Evolutionary conservation across 2,113 vertebrate species (phyloP).

Genomic region (Neodon shergylaensis): DNA sequence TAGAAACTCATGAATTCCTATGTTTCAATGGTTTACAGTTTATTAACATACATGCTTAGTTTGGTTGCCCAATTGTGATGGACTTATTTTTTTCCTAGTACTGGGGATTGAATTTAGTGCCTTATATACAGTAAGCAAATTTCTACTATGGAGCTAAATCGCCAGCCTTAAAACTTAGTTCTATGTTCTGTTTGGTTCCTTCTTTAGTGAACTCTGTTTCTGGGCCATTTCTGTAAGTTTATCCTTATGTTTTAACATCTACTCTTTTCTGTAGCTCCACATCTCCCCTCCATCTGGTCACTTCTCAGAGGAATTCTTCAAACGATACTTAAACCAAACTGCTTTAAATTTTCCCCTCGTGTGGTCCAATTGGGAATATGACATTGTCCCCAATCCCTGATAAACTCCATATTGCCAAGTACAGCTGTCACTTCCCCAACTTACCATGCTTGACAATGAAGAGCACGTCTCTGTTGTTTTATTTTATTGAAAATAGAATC

Average conservation of each 20-base stretch:
- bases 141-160: not conserved
- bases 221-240: not conserved
- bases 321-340: not conserved
- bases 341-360: not conserved
- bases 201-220: not conserved
- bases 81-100: not conserved
- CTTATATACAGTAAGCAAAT: not conserved
- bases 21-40: conserved; percentile 22
- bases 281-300: not conserved
- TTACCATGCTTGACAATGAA: not conserved
- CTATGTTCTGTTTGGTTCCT: not conserved
- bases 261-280: not conserved
- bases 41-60: conserved; percentile 15
- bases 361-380: not conserved
- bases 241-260: not conserved
- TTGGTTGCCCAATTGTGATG: conserved; percentile 4
- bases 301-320: conserved; percentile 44
- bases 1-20: not conserved
- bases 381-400: not conserved
- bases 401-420: not conserved
- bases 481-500: not conserved
- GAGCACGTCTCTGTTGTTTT: not conserved
- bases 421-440: not conserved
- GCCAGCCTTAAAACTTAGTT: not conserved
- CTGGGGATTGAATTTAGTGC: not conserved